Conservation (phyloP, 2,113 vertebrate species). For the Apodemus sylvaticus region DNA sequence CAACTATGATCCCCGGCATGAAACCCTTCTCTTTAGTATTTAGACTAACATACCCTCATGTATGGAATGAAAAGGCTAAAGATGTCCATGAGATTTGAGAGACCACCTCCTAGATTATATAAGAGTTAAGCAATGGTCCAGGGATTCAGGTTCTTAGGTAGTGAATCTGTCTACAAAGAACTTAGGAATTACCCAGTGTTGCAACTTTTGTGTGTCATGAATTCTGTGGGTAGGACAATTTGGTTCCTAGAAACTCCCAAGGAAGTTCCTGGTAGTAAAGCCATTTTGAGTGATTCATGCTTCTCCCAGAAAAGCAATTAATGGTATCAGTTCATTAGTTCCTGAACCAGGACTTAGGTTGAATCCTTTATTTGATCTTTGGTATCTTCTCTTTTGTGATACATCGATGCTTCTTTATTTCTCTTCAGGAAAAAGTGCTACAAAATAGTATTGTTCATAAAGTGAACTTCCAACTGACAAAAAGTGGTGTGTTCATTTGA, state of each 20-base stretch:
- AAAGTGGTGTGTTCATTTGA: slow-evolving; percentile 49
- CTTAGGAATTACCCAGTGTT: background rate
- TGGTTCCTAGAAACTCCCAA: background rate
- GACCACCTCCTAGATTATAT: background rate
- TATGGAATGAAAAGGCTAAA: background rate
- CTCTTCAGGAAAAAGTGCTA: background rate
- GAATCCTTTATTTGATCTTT: background rate
- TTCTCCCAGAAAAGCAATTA: background rate
- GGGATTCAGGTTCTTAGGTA: background rate
- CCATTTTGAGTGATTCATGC: background rate
- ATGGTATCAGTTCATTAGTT: background rate
- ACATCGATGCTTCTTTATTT: background rate
- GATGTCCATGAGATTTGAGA: background rate
- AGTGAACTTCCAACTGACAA: background rate
- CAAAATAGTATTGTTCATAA: slow-evolving; percentile 48
- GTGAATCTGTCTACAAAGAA: background rate
- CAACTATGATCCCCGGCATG: background rate
- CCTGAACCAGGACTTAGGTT: background rate
- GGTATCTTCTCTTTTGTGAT: background rate
- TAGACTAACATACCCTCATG: background rate
- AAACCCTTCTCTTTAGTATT: background rate
- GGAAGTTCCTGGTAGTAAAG: background rate
- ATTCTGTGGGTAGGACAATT: no score
- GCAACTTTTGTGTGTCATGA: background rate
- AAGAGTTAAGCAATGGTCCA: background rate